Evolutionary conservation across 2,888 invertebrate genomes (phyloP).

Genomic region (Carabus problematicus): DNA sequence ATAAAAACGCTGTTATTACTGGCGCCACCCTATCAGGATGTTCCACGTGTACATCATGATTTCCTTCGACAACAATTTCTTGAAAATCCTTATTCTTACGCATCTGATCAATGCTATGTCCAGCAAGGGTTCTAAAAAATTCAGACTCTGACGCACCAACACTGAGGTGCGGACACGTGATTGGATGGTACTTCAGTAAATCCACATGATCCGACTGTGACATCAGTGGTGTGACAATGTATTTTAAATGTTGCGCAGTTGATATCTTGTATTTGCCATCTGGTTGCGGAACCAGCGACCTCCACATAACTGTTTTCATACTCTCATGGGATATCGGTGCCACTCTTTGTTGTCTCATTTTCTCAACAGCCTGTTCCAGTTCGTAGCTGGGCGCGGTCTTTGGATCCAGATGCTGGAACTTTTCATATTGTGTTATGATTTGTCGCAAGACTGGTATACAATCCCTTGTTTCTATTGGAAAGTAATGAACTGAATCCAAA

Average conservation of each 20-base stretch:
- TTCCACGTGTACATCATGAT: conserved; percentile 69
- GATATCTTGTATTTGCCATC: conserved; percentile 63
- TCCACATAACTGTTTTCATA: conserved; percentile 61
- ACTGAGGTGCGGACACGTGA: conserved; percentile 49
- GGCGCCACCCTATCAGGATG: conserved; percentile 63
- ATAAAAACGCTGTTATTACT: conserved; percentile 51
- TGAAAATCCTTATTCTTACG: conserved; percentile 48
- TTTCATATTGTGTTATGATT: no score
- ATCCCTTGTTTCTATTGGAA: conserved; percentile 47
- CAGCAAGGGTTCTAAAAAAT: neutral
- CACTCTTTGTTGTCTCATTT: conserved; percentile 58
- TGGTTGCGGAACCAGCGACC: conserved; percentile 59
- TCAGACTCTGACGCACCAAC: conserved; percentile 41
- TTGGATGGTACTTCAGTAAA: conserved; percentile 48
- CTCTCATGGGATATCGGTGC: conserved; percentile 57
- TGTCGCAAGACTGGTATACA: conserved; percentile 52
- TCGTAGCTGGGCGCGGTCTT: conserved; percentile 55
- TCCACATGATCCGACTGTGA: conserved; percentile 47
- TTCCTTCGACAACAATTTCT: conserved; percentile 60
- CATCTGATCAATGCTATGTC: conserved; percentile 8
- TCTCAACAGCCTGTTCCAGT: conserved; percentile 60
- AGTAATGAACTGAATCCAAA: conserved; percentile 57
- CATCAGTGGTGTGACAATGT: conserved; percentile 55
- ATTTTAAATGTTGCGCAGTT: conserved; percentile 64
- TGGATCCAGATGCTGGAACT: conserved; percentile 26